Evolutionary conservation across 2,113 vertebrate genomes (phyloP).

Genomic region (Odontophorus gujanensis): DNA sequence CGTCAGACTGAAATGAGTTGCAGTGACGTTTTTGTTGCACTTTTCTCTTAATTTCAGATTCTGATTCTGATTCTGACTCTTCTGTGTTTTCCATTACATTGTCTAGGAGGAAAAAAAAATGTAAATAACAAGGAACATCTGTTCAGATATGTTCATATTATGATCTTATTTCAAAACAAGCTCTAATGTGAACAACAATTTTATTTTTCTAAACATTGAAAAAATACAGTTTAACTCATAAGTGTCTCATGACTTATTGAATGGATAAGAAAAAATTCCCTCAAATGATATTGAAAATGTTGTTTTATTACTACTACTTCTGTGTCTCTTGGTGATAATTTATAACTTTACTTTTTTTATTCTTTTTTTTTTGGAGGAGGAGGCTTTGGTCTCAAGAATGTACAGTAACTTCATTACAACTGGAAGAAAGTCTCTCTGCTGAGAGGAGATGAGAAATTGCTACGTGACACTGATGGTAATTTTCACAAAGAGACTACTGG

Average conservation of each 20-base stretch:
- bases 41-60: constrained; percentile 79
- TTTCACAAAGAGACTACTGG: not conserved
- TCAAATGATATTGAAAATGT: not conserved
- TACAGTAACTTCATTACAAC: not conserved
- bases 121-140: not conserved
- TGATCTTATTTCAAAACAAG: not conserved
- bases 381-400: not conserved
- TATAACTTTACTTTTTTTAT: not conserved
- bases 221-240: not conserved
- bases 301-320: not conserved
- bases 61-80: constrained; percentile 74
- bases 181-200: not conserved
- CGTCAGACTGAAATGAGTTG: constrained; percentile 62
- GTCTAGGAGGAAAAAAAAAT: constrained; percentile 57
- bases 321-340: not conserved
- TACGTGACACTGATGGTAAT: not conserved
- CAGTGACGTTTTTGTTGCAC: constrained; percentile 78
- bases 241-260: not conserved
- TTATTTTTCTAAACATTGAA: not conserved
- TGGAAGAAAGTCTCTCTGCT: not conserved
- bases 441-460: not conserved
- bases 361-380: not conserved
- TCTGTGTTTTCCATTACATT: constrained; percentile 75
- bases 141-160: not conserved
- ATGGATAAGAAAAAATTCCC: not conserved